These are phyloP conservation scores for Macrotrachela quadricornifera DNA, from an alignment of 1,140 invertebrate species.

Conservation along the genomic window DNA sequence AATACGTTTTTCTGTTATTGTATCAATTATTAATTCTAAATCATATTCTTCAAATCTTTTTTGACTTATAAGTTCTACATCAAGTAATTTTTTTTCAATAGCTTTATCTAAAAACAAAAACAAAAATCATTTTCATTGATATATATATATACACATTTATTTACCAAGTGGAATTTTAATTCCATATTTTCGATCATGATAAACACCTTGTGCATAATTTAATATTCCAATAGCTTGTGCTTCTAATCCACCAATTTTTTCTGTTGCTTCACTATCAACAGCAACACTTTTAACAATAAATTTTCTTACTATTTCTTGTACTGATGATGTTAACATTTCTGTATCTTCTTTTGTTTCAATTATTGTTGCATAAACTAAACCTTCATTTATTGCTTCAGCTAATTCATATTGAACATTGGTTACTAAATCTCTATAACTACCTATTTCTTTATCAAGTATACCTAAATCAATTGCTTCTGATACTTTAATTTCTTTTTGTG, in stretches of 20 bases:
- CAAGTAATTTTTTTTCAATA: conserved; percentile 1
- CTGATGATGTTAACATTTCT: background rate
- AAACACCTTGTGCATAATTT: conserved; percentile 8
- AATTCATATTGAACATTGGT: conserved; percentile 4
- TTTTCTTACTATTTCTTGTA: background rate
- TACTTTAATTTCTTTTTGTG: conserved; percentile 9
- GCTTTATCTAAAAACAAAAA: no score
- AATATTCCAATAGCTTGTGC: conserved; percentile 8
- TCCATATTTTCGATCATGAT: conserved; percentile 1
- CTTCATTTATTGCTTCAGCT: conserved; percentile 8
- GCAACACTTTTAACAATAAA: conserved; percentile 8
- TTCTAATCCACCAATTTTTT: conserved; percentile 4
- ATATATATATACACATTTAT: no score
- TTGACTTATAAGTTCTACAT: background rate
- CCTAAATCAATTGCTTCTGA: conserved; percentile 6
- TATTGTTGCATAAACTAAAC: conserved; percentile 6
- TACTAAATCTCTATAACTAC: conserved; percentile 5
- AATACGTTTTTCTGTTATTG: conserved; percentile 2
- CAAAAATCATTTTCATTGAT: no score
- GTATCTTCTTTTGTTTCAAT: conserved; percentile 2
- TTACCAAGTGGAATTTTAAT: background rate
- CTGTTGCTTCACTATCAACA: background rate
- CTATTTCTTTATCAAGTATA: conserved; percentile 6
- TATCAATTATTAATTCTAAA: conserved; percentile 6
- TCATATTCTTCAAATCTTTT: conserved; percentile 6